phyloP scores from a whole-genome alignment of 2,888 invertebrate genomes.

The Ceramica pisi region DNA sequence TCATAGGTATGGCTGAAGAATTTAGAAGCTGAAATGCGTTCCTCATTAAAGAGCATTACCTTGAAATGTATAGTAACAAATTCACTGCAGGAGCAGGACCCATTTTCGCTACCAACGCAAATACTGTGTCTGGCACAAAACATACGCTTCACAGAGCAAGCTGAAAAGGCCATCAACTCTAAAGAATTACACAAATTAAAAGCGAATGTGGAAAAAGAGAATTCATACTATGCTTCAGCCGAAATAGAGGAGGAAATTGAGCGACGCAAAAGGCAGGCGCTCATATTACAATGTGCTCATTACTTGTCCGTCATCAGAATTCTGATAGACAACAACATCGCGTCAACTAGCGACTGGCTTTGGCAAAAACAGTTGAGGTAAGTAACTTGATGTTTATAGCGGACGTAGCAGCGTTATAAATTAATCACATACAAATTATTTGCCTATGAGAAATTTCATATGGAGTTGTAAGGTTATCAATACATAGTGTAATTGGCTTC shows the following conservation, averaged over 20 bases:
- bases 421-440: not conserved
- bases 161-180: conserved; percentile 94
- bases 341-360: conserved; percentile 94
- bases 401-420: not conserved
- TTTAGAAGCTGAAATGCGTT: conserved; percentile 95
- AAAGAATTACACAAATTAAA: conserved; percentile 91
- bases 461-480: not conserved
- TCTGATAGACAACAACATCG: conserved; percentile 93
- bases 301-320: conserved; percentile 95
- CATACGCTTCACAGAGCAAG: conserved; percentile 95
- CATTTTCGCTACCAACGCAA: conserved; percentile 92
- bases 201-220: conserved; percentile 88
- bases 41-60: conserved; percentile 92
- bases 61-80: conserved; percentile 88
- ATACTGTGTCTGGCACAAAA: conserved; percentile 96
- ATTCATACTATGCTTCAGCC: conserved; percentile 86
- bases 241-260: conserved; percentile 91
- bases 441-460: not conserved
- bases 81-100: conserved; percentile 87
- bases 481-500: no score
- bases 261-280: conserved; percentile 96
- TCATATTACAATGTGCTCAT: conserved; percentile 98
- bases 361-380: conserved; percentile 98
- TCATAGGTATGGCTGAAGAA: conserved; percentile 93
- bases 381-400: conserved; percentile 39